phyloP scores from a whole-genome alignment of 2,113 vertebrate genomes.

The Colinus virginianus region DNA sequence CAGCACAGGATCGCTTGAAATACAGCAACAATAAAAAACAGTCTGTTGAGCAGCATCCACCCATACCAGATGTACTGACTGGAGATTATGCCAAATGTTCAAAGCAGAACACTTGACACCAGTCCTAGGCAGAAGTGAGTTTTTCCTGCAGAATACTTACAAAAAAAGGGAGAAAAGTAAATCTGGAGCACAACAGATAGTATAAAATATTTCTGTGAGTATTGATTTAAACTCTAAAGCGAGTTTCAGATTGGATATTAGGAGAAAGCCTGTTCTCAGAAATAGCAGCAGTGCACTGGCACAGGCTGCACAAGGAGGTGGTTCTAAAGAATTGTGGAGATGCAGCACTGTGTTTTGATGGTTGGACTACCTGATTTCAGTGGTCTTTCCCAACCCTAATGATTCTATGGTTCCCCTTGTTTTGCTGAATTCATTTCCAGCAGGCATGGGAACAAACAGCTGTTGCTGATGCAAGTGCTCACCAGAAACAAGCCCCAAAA shows the following conservation, averaged over 20 bases:
- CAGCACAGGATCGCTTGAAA: slow-evolving; percentile 43
- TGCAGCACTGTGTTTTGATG: too few relatives aligned
- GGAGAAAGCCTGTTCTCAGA: too few relatives aligned
- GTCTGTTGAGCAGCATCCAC: slow-evolving; percentile 25
- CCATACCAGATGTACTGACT: slow-evolving; percentile 63
- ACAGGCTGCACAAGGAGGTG: too few relatives aligned
- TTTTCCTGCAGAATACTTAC: not conserved
- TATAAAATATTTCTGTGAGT: not conserved
- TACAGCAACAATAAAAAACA: not conserved
- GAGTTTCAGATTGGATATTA: not conserved
- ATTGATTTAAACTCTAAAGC: not conserved
- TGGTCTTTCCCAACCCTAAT: too few relatives aligned
- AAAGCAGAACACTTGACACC: slow-evolving; percentile 23
- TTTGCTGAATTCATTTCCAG: not conserved
- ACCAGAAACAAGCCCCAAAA: not conserved
- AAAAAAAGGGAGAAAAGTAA: not conserved
- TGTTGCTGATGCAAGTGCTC: not conserved
- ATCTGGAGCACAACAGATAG: not conserved
- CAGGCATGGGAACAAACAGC: not conserved
- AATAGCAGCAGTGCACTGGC: too few relatives aligned
- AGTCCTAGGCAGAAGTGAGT: not conserved
- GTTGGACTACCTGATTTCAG: too few relatives aligned
- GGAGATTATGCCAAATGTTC: slow-evolving; percentile 57
- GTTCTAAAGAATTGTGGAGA: too few relatives aligned
- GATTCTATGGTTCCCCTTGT: not conserved